These are phyloP conservation scores for Steinernema scapterisci DNA, from an alignment of 2,888 invertebrate species.

Conservation along the genomic window DNA sequence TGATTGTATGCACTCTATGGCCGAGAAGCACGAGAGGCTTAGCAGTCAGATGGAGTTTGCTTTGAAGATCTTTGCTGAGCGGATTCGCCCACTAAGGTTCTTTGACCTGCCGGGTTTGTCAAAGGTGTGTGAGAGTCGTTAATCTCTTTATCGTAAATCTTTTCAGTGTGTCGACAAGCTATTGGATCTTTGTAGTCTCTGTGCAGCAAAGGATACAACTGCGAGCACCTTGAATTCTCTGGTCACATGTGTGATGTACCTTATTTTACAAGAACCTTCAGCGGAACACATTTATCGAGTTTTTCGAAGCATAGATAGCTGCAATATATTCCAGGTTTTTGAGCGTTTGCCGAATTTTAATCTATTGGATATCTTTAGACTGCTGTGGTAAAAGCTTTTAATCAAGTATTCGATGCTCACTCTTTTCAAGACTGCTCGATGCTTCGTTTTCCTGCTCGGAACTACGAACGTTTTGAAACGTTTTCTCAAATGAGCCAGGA, in stretches of 20 bases:
- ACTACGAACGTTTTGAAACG: too few species aligned
- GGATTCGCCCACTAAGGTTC: not conserved
- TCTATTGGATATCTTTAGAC: not conserved
- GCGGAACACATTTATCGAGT: not conserved
- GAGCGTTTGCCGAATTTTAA: not conserved
- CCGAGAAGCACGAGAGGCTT: not conserved
- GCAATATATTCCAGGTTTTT: not conserved
- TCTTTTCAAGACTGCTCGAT: not conserved
- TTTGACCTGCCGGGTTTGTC: too few species aligned
- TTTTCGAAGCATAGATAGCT: not conserved
- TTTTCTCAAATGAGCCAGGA: not conserved
- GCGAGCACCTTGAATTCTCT: not conserved
- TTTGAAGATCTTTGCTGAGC: not conserved
- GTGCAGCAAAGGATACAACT: not conserved
- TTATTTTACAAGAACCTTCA: not conserved
- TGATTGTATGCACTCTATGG: not conserved
- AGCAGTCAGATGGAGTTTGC: not conserved
- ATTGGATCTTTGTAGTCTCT: not conserved
- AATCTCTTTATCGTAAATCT: too few species aligned
- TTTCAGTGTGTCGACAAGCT: not conserved
- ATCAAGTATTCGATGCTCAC: not conserved
- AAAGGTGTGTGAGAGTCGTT: too few species aligned
- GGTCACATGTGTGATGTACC: not conserved
- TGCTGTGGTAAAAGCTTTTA: not conserved
- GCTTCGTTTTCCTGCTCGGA: not conserved